phyloP scores from a whole-genome alignment of 2,888 invertebrate genomes.

The Branchipolynoe longqiensis region DNA sequence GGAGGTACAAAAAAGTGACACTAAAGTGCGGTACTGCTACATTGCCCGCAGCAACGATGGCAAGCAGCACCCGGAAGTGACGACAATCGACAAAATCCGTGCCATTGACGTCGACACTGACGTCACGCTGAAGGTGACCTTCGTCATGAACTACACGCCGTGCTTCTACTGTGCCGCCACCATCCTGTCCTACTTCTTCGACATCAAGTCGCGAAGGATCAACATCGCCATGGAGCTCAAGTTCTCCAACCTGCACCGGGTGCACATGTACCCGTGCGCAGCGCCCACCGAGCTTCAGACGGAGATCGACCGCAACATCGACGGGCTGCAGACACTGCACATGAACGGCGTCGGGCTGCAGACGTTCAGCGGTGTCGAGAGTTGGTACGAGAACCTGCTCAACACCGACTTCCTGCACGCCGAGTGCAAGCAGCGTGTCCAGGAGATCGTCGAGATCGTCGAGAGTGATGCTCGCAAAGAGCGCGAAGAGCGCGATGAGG shows the following conservation, averaged over 20 bases:
- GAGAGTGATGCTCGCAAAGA: slow-evolving; percentile 42
- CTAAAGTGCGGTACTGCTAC: slow-evolving; percentile 33
- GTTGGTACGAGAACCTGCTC: slow-evolving; percentile 51
- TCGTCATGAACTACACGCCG: slow-evolving; percentile 48
- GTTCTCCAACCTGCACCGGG: slow-evolving; percentile 42
- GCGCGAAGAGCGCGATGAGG: slow-evolving; percentile 33
- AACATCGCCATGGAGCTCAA: slow-evolving; percentile 53
- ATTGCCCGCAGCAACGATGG: slow-evolving; percentile 21
- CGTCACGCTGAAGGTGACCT: slow-evolving; percentile 36
- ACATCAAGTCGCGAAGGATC: slow-evolving; percentile 36
- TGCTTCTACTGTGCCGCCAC: slow-evolving; percentile 37
- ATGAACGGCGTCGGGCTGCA: slow-evolving; percentile 44
- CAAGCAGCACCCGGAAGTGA: slow-evolving; percentile 42
- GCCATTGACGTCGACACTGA: slow-evolving; percentile 42
- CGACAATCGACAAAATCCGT: slow-evolving; percentile 51
- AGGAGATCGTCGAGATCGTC: slow-evolving; percentile 49
- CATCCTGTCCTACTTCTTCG: slow-evolving; percentile 52
- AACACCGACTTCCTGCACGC: slow-evolving; percentile 32
- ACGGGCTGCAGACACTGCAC: slow-evolving; percentile 49
- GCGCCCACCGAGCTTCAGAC: slow-evolving; percentile 45
- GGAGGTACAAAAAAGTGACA: slow-evolving; percentile 26
- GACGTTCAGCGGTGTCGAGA: slow-evolving; percentile 47
- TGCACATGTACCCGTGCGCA: slow-evolving; percentile 49
- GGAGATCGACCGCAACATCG: slow-evolving; percentile 47
- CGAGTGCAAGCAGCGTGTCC: slow-evolving; percentile 31